Conservation (phyloP, 2,888 invertebrate species). For the Drepanosiphum platanoidis region DNA sequence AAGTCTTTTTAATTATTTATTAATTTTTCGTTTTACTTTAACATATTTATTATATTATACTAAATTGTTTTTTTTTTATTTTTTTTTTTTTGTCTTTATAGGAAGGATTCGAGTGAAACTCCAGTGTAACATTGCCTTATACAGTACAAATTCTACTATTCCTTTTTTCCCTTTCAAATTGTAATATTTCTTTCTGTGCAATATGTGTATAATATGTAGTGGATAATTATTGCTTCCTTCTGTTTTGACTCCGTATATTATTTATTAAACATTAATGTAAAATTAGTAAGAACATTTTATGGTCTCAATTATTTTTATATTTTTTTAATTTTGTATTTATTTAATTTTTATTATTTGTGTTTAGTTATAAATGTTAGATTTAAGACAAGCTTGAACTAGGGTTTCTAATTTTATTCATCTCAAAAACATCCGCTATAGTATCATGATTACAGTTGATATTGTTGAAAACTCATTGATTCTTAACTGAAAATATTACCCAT, state of each 20-base stretch:
- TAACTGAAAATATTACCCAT: neutral
- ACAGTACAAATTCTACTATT: conserved; percentile 48
- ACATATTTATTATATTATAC: neutral
- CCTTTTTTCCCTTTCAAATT: conserved; percentile 44
- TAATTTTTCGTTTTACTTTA: too few species aligned
- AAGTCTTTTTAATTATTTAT: neutral
- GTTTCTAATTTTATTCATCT: neutral
- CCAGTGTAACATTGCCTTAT: conserved; percentile 64
- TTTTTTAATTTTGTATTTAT: conserved; percentile 27
- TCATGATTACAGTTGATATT: neutral
- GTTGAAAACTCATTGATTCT: neutral
- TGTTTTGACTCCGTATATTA: conserved; percentile 5
- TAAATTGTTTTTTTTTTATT: conserved; percentile 38
- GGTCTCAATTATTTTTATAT: conserved; percentile 43
- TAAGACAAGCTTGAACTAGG: conserved; percentile 22
- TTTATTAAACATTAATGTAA: conserved; percentile 27
- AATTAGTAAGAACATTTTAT: conserved; percentile 38
- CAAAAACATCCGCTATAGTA: neutral
- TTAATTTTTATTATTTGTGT: conserved; percentile 9
- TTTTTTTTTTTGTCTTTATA: conserved; percentile 63
- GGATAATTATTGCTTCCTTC: conserved; percentile 18
- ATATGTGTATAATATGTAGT: conserved; percentile 4
- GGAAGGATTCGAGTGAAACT: conserved; percentile 67
- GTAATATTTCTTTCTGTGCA: conserved; percentile 15
- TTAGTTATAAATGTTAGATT: conserved; percentile 17